These are phyloP conservation scores for Drosophila serrata DNA, from an alignment of 1,140 invertebrate species.

Conservation along the genomic window DNA sequence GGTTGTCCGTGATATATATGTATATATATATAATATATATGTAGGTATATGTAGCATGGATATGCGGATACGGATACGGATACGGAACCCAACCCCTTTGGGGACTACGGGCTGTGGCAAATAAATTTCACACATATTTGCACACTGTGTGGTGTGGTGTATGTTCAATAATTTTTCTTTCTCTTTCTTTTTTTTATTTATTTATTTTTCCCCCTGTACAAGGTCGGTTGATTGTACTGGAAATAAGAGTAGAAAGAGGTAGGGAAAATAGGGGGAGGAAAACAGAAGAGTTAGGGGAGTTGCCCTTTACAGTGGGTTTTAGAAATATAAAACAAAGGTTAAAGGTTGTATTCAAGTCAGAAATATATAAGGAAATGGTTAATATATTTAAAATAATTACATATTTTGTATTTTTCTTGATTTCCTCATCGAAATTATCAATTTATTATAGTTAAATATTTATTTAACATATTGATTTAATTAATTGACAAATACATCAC, in stretches of 20 bases:
- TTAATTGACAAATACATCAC: neutral
- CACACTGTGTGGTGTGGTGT: constrained; percentile 48
- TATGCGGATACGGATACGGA: constrained; percentile 15
- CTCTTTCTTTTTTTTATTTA: neutral
- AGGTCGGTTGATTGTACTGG: constrained; percentile 78
- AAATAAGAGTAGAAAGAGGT: constrained; percentile 31
- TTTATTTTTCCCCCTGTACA: constrained; percentile 34
- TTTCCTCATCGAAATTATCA: too few relatives aligned
- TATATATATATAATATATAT: constrained; percentile 1
- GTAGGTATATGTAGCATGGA: constrained; percentile 1
- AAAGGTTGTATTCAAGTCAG: accelerated
- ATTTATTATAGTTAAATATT: neutral
- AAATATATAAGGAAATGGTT: neutral
- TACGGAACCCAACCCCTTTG: constrained; percentile 30
- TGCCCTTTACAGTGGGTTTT: neutral
- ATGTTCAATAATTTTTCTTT: constrained; percentile 65
- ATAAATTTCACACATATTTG: constrained; percentile 84
- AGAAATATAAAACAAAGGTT: neutral
- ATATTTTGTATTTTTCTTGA: neutral
- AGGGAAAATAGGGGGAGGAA: neutral
- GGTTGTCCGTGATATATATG: constrained; percentile 21
- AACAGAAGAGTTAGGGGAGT: neutral
- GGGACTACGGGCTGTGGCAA: constrained; percentile 59
- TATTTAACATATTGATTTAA: neutral
- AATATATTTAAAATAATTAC: neutral